A percentile compares a stretch with the other conserved stretches of the same genome.
phyloP scores from a whole-genome alignment of 2,888 invertebrate genomes.

The Cephus spinipes region DNA sequence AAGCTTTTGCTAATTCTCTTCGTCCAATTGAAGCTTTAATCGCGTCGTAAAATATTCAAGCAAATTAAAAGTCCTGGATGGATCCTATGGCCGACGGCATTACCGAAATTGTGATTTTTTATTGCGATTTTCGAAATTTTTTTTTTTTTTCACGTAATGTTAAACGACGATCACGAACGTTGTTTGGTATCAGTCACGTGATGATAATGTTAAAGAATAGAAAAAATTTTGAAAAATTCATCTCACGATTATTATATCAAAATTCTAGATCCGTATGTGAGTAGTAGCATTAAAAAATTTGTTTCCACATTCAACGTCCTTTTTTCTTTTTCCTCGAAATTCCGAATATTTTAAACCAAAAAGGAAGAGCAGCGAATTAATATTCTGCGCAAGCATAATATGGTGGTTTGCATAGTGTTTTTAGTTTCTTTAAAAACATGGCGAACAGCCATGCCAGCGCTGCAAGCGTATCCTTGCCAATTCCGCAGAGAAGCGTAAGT shows the following conservation, averaged over 20 bases:
- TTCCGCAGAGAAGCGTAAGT: background rate
- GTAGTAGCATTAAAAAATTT: too few species aligned
- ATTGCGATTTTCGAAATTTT: background rate
- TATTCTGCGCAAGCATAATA: background rate
- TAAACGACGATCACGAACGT: background rate
- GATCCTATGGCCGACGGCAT: constrained; percentile 6
- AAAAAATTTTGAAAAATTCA: background rate
- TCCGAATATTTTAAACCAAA: background rate
- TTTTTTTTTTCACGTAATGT: background rate
- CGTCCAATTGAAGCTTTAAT: constrained; percentile 14
- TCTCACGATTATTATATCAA: background rate
- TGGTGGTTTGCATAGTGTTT: background rate
- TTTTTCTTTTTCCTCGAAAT: background rate
- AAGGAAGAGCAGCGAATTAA: background rate
- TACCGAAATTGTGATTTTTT: constrained; percentile 12
- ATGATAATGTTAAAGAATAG: background rate
- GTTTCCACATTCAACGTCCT: background rate
- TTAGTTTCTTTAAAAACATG: background rate
- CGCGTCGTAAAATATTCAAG: constrained; percentile 17
- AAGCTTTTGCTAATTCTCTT: constrained; percentile 17
- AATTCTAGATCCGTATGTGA: background rate
- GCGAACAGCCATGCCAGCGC: background rate
- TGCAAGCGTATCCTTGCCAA: background rate
- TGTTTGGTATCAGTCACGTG: background rate
- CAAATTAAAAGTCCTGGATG: constrained; percentile 11